Conservation (phyloP, 2,113 vertebrate genomes). For the Mirounga angustirostris region DNA sequence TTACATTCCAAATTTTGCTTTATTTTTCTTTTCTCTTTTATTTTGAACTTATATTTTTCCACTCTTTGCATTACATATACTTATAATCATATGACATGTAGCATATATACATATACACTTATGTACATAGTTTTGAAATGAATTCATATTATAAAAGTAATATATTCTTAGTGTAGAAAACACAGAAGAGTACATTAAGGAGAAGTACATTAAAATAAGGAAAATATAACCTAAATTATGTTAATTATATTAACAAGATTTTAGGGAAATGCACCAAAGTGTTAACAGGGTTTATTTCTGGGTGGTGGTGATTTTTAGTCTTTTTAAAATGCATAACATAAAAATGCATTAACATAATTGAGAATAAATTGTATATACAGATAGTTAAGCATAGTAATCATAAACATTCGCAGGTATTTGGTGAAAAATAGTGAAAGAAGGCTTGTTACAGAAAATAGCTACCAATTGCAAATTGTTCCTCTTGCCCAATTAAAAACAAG, state of each 20-base stretch:
- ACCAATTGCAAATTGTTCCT: neutral
- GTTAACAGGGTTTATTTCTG: neutral
- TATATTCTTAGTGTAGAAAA: neutral
- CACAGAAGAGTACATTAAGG: neutral
- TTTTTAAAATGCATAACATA: neutral
- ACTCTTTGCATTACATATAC: neutral
- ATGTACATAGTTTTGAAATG: neutral
- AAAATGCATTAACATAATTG: neutral
- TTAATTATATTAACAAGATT: neutral
- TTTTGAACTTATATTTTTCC: neutral
- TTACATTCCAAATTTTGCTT: neutral
- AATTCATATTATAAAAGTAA: neutral
- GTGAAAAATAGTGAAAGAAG: neutral
- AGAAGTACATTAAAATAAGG: neutral
- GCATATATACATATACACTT: neutral
- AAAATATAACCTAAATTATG: neutral
- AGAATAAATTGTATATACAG: neutral
- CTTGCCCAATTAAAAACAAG: neutral
- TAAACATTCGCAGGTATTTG: neutral
- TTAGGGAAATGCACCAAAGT: neutral
- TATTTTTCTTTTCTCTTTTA: neutral
- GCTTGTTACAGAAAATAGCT: neutral
- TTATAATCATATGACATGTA: neutral
- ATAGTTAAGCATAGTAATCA: neutral
- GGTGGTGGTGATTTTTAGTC: neutral